Conservation (phyloP, 2,113 vertebrate genomes). For the Bos javanicus region DNA sequence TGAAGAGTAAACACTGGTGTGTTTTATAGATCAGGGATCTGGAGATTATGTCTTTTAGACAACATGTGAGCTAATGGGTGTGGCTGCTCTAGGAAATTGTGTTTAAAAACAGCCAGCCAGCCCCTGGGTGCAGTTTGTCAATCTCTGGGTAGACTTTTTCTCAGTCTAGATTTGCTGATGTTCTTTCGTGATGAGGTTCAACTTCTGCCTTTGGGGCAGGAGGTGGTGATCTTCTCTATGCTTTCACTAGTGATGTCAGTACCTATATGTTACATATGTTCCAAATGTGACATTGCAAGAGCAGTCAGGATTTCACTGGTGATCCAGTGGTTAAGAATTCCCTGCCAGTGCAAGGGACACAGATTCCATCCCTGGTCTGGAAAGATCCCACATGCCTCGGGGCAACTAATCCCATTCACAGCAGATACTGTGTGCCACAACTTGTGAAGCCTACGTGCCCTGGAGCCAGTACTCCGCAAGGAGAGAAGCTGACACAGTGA, state of each 20-base stretch:
- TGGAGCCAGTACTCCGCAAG: not conserved
- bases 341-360: not conserved
- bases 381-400: not conserved
- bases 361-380: not conserved
- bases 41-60: not conserved
- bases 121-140: not conserved
- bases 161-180: not conserved
- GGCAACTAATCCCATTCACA: not conserved
- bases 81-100: not conserved
- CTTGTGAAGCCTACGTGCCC: not conserved
- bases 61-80: not conserved
- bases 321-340: not conserved
- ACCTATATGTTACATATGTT: not conserved
- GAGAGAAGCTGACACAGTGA: not conserved
- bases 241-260: not conserved
- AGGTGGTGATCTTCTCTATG: not conserved
- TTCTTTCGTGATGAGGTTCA: not conserved
- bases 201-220: not conserved
- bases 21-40: not conserved
- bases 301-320: not conserved
- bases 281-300: too few species aligned
- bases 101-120: not conserved
- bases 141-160: not conserved
- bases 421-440: not conserved
- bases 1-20: not conserved